These are phyloP conservation scores for Volucella bombylans DNA, from an alignment of 2,888 invertebrate genomes.

Conservation along the genomic window DNA sequence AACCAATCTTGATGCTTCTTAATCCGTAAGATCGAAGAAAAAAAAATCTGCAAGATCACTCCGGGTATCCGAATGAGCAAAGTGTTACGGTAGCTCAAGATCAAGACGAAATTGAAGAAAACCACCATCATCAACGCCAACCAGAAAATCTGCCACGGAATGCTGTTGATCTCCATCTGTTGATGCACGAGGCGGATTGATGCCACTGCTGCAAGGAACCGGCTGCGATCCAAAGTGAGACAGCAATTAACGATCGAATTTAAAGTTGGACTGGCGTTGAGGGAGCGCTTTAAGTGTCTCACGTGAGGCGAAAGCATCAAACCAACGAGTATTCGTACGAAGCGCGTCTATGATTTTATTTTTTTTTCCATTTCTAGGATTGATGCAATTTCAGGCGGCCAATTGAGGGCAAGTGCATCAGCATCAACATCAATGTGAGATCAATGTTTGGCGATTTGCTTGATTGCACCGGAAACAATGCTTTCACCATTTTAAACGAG, in stretches of 20 bases:
- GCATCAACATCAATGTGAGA: conserved; percentile 46
- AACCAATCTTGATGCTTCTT: conserved; percentile 14
- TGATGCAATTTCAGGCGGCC: conserved; percentile 29
- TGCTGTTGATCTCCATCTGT: conserved; percentile 64
- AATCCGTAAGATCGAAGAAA: conserved; percentile 41
- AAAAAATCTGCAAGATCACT: conserved; percentile 48
- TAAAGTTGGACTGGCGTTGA: conserved; percentile 21
- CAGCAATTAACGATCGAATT: conserved; percentile 58
- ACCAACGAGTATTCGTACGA: conserved; percentile 40
- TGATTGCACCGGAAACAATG: conserved; percentile 53
- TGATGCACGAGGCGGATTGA: conserved; percentile 22
- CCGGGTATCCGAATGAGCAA: conserved; percentile 24
- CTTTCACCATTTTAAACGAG: conserved; percentile 23
- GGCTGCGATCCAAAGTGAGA: conserved; percentile 39
- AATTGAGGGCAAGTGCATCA: conserved; percentile 64
- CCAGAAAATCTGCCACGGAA: conserved; percentile 65
- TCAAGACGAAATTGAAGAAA: conserved; percentile 7
- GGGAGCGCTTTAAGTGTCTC: conserved; percentile 34
- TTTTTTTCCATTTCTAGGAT: conserved; percentile 50
- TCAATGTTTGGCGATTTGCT: conserved; percentile 66
- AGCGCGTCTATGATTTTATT: no score
- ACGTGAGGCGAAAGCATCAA: conserved; percentile 66
- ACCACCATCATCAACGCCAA: conserved; percentile 52
- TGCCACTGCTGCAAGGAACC: conserved; percentile 19
- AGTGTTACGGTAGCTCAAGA: conserved; percentile 69